Percentiles rank a stretch among this genome's conserved stretches.
Conservation (phyloP, 2,113 vertebrate genomes). For the Hucho hucho region DNA sequence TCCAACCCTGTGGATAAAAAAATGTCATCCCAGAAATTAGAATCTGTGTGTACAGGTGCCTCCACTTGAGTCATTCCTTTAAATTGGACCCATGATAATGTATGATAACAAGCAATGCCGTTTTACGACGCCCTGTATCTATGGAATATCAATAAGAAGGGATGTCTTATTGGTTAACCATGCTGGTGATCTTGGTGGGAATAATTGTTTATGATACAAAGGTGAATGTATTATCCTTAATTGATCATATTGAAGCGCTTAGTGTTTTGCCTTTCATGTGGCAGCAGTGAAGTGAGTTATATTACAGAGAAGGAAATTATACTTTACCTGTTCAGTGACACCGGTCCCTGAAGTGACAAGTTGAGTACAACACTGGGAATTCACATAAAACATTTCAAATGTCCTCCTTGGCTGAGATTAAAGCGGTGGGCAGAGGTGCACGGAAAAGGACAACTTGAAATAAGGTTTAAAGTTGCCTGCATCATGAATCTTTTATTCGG, state of each 20-base stretch:
- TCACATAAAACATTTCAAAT: neutral
- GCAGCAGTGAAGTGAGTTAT: neutral
- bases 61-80: constrained; percentile 3
- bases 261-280: neutral
- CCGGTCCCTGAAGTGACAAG: neutral
- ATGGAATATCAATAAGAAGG: neutral
- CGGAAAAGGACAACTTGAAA: constrained; percentile 7
- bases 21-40: neutral
- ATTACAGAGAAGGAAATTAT: constrained; percentile 7
- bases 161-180: neutral
- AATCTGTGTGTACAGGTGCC: constrained; percentile 14
- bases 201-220: constrained; percentile 9
- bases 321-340: neutral
- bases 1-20: neutral
- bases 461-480: constrained; percentile 17
- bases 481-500: constrained; percentile 43
- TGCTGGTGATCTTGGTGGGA: constrained; percentile 2
- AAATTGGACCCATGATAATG: constrained; percentile 12
- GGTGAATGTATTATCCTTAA: constrained; percentile 27
- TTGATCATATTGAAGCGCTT: constrained; percentile 36
- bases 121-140: neutral
- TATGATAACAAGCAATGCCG: constrained; percentile 17
- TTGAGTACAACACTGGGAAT: neutral
- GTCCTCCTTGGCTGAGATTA: neutral
- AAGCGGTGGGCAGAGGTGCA: neutral